Conservation (phyloP, 2,797 vertebrate species). For the Anguilla pacifica region DNA sequence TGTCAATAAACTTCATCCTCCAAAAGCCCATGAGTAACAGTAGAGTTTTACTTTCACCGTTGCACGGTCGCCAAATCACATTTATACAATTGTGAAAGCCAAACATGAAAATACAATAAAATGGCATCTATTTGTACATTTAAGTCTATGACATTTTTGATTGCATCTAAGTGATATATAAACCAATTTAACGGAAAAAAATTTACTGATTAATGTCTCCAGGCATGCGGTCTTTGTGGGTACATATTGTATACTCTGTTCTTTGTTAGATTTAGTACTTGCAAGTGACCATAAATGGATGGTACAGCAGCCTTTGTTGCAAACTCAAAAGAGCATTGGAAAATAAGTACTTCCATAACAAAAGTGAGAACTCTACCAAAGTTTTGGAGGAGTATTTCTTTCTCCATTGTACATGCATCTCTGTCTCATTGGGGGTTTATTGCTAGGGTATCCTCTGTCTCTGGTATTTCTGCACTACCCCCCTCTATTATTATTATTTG, state of each 20-base stretch:
- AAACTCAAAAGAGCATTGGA: neutral
- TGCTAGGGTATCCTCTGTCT: slow-evolving; percentile 57
- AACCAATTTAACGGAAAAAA: neutral
- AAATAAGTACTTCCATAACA: neutral
- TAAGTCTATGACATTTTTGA: neutral
- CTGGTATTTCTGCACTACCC: slow-evolving; percentile 44
- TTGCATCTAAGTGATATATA: neutral
- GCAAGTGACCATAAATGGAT: neutral
- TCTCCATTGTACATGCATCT: slow-evolving; percentile 53
- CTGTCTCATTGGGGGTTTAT: slow-evolving; percentile 42
- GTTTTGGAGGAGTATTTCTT: slow-evolving; percentile 58
- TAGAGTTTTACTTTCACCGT: neutral
- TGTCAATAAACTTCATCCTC: too few relatives aligned
- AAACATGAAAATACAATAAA: neutral
- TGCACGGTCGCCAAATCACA: too few relatives aligned
- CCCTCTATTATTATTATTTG: slow-evolving; percentile 65
- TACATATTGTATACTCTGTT: neutral
- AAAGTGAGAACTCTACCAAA: neutral
- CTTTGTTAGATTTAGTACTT: neutral
- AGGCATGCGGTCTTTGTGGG: neutral
- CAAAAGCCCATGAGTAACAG: neutral
- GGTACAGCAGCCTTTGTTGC: neutral
- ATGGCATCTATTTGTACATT: neutral
- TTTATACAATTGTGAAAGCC: neutral
- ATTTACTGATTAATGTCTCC: neutral